These are phyloP conservation scores for Iphiclides podalirius DNA, from an alignment of 2,888 invertebrate genomes.

Conservation along the genomic window DNA sequence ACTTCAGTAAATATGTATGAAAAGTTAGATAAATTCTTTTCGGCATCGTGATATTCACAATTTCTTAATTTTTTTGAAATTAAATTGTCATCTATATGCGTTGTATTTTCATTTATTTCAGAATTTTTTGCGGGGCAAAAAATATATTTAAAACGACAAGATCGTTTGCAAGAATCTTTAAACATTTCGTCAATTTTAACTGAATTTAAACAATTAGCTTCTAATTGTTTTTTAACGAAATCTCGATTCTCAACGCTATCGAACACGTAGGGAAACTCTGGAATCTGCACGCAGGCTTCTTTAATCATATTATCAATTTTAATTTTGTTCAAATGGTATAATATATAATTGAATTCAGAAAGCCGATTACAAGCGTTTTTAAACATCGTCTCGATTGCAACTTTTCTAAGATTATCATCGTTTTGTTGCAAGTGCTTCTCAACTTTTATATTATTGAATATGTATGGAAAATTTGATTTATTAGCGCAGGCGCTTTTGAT, in stretches of 20 bases:
- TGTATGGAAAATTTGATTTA: too few relatives aligned
- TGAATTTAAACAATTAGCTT: background rate
- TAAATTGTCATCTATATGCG: too few relatives aligned
- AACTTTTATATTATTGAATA: too few relatives aligned
- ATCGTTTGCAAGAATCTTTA: constrained; percentile 1
- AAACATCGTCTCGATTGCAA: constrained; percentile 18
- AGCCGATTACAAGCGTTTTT: constrained; percentile 12
- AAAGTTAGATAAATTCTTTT: background rate
- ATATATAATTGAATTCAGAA: constrained; percentile 9
- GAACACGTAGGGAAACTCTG: constrained; percentile 13
- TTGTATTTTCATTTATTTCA: background rate
- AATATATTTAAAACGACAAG: constrained; percentile 10
- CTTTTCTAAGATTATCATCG: background rate
- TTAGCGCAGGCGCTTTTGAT: too few relatives aligned
- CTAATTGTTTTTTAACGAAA: too few relatives aligned
- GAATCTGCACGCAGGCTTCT: constrained; percentile 5
- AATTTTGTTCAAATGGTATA: constrained; percentile 2
- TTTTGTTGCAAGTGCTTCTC: too few relatives aligned
- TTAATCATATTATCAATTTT: constrained; percentile 14
- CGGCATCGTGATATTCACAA: background rate
- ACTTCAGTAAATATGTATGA: background rate
- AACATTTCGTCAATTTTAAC: background rate
- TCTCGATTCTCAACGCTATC: background rate
- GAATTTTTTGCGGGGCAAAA: background rate
- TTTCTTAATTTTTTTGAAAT: constrained; percentile 9